A percentile compares a stretch with the other conserved stretches of the same genome.
Conservation (phyloP, 2,888 invertebrate genomes). For the Aleiodes testaceus region DNA sequence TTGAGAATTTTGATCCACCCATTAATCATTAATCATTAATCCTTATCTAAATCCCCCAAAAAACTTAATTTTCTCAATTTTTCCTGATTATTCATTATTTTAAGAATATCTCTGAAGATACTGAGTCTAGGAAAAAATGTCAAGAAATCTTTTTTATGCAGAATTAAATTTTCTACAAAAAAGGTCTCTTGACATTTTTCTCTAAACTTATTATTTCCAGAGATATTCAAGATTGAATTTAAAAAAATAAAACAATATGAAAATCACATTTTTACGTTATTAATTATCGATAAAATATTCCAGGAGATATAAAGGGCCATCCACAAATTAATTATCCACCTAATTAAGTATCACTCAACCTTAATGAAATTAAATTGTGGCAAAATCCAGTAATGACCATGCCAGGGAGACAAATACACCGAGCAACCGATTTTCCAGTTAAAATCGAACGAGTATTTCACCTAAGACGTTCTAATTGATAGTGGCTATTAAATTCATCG, state of each 20-base stretch:
- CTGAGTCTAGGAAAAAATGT: too few species aligned
- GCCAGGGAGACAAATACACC: not conserved
- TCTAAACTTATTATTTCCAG: too few species aligned
- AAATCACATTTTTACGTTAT: not conserved
- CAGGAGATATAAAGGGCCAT: constrained; percentile 17
- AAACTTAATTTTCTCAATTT: too few species aligned
- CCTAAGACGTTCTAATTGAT: constrained; percentile 34
- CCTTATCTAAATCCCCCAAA: too few species aligned
- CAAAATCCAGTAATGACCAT: constrained; percentile 14
- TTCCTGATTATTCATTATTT: too few species aligned
- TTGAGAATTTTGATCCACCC: not conserved
- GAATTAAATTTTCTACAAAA: too few species aligned
- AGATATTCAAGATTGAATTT: too few species aligned
- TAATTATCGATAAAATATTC: not conserved
- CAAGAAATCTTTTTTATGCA: too few species aligned
- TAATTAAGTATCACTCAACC: constrained; percentile 48
- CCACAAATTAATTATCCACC: constrained; percentile 47
- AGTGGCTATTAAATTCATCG: not conserved
- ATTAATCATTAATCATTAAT: constrained; percentile 10
- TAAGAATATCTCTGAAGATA: too few species aligned
- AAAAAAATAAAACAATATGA: too few species aligned
- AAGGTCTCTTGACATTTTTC: too few species aligned
- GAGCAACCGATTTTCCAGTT: not conserved
- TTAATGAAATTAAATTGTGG: constrained; percentile 41
- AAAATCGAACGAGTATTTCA: not conserved